Evolutionary conservation across 1,140 invertebrate genomes (phyloP).

Genomic region (Tetraneura akinire): DNA sequence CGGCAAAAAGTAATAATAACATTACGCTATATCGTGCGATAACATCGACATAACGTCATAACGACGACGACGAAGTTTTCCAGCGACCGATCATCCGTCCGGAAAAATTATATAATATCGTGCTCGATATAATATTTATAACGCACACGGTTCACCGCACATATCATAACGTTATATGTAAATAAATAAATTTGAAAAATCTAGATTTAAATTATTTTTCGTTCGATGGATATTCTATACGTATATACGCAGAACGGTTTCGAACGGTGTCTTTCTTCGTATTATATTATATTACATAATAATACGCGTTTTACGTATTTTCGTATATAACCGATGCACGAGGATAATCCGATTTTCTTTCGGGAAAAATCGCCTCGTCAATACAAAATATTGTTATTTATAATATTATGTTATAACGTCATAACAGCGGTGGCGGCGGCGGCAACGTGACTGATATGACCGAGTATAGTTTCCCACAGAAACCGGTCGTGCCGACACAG

Average conservation of each 20-base stretch:
- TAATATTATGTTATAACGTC: constrained; percentile 9
- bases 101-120: constrained; percentile 15
- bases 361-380: constrained; percentile 32
- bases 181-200: not conserved
- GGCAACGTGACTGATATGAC: constrained; percentile 49
- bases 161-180: no score
- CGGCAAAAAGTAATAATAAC: constrained; percentile 19
- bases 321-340: not conserved
- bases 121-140: not conserved
- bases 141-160: not conserved
- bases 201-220: not conserved
- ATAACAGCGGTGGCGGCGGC: not conserved
- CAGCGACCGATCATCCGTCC: not conserved
- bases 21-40: not conserved
- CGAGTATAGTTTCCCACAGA: constrained; percentile 50
- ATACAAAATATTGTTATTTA: not conserved
- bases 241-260: not conserved
- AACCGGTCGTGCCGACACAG: constrained; percentile 49
- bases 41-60: no score
- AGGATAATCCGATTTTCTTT: constrained; percentile 49
- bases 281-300: no score
- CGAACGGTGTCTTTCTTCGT: not conserved
- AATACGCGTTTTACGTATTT: no score
- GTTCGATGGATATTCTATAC: not conserved
- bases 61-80: not conserved